Base-by-base conservation (phyloP, 1,140 invertebrate genomes). In the Teleogryllus occipitalis region DNA sequence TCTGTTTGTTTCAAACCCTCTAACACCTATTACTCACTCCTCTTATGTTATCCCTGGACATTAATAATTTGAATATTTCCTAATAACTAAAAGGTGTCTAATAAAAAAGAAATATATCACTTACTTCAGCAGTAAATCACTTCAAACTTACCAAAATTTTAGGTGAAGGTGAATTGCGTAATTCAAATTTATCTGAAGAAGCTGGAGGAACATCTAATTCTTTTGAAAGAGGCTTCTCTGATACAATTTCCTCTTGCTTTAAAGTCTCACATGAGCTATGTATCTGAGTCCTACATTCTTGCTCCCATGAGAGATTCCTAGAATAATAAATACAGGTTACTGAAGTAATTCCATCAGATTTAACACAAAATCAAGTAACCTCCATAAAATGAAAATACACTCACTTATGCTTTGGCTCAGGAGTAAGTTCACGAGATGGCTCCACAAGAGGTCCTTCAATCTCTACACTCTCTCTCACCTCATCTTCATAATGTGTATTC, bases 61-160 rank as follows among this genome's bases (percentile, higher is more conserved):
- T 39, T 1, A 39, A 39, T 39, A 39, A 39, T 39, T 39, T 39
- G 27, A 39, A 39, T 39, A 5, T 39, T 39, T 39, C 27, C 1
- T 39, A 39, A 39, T 39, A 2, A 39, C 27, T 2, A 39, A 39
- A 39, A 39, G 27, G 27, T 39, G 5, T 39, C 1, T 39, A 39
- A 39, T 2, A 39, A 39, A 39, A 39, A 39, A n/a, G n/a, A n/a
- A n/a, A n/a, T n/a, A n/a, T n/a, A n/a, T n/a, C n/a, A n/a, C n/a
- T n/a, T n/a, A 83, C 81, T 49, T 81, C 81, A 47, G 81, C 82
- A 75, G 79, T 81, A 81, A 81, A 83, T 75, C 81, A 80, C 81
- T 82, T 22, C 47, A 78, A 74, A 65, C 54, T 14, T 65, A 65
- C 54, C 78, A 78, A 47, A 47, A 79, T 75, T 10, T 75, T 76